Evolutionary conservation across 2,113 vertebrate species (phyloP).

Genomic region (Pyxicephalus adspersus): DNA sequence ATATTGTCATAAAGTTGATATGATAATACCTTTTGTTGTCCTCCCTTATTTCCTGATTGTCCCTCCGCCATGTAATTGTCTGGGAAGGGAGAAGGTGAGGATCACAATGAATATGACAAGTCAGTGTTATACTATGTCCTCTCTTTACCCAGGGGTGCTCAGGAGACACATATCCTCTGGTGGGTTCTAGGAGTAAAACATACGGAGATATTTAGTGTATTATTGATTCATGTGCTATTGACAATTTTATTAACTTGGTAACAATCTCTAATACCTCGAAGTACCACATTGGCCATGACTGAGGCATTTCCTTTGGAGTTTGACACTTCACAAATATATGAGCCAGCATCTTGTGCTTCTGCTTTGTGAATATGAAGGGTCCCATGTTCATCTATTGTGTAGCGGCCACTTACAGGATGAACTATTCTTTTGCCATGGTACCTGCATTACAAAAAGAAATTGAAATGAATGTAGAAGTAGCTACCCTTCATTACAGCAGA

Average conservation of each 20-base stretch:
- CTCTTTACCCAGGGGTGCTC: slow-evolving; percentile 77
- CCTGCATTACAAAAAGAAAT: slow-evolving; percentile 68
- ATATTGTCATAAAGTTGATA: not conserved
- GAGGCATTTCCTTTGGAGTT: slow-evolving; percentile 83
- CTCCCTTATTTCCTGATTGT: slow-evolving; percentile 71
- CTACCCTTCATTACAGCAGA: too few relatives aligned
- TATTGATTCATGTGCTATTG: not conserved
- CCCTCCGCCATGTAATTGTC: slow-evolving; percentile 88
- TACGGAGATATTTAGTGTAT: slow-evolving; percentile 33
- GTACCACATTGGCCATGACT: slow-evolving; percentile 79
- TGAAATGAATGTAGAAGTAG: too few relatives aligned
- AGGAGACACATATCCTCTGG: slow-evolving; percentile 77
- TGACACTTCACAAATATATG: slow-evolving; percentile 84
- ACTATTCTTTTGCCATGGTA: slow-evolving; percentile 75
- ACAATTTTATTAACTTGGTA: slow-evolving; percentile 53
- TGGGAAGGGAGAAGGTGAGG: slow-evolving; percentile 81
- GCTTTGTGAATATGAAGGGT: slow-evolving; percentile 80
- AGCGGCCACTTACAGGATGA: slow-evolving; percentile 65
- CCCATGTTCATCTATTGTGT: slow-evolving; percentile 76
- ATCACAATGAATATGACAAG: slow-evolving; percentile 84
- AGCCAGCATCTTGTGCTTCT: slow-evolving; percentile 77
- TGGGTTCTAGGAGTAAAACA: slow-evolving; percentile 80
- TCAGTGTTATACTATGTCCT: slow-evolving; percentile 78
- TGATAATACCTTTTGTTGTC: slow-evolving; percentile 7
- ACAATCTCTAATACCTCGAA: slow-evolving; percentile 78